A percentile compares a stretch with the other conserved stretches of the same genome.
These are phyloP conservation scores for Fregetta grallaria DNA, from an alignment of 2,113 vertebrate species.

Conservation along the genomic window DNA sequence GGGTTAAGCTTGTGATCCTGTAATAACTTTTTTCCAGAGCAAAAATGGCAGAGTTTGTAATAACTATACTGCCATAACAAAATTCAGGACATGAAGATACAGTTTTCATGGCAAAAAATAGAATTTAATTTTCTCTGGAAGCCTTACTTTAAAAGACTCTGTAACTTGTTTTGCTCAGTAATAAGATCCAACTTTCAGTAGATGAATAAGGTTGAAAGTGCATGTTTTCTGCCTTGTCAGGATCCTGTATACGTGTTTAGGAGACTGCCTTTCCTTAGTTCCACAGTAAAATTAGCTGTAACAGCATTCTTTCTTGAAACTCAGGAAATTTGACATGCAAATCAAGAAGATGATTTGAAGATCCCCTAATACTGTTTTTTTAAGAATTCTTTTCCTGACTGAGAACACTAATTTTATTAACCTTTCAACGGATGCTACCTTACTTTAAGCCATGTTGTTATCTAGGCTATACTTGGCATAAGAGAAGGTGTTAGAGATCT, in stretches of 20 bases:
- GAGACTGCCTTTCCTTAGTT: not conserved
- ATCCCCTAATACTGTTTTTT: not conserved
- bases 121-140: not conserved
- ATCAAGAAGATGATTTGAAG: not conserved
- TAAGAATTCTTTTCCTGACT: not conserved
- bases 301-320: not conserved
- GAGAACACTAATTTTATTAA: not conserved
- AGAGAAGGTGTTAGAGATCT: too few species aligned
- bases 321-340: not conserved
- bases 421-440: not conserved
- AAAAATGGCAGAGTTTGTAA: not conserved
- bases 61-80: not conserved
- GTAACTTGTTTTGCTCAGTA: not conserved
- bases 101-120: not conserved
- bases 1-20: not conserved
- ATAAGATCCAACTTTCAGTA: not conserved
- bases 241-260: not conserved
- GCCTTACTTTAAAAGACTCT: not conserved
- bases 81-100: not conserved
- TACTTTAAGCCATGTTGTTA: not conserved
- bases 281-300: rapidly evolving
- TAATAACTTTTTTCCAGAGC: not conserved
- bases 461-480: not conserved
- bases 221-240: not conserved
- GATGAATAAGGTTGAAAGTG: not conserved